A percentile compares a stretch with the other conserved stretches of the same genome.
These are phyloP conservation scores for Rhegmatorhina hoffmannsi DNA, from an alignment of 2,113 vertebrate genomes.

Conservation along the genomic window DNA sequence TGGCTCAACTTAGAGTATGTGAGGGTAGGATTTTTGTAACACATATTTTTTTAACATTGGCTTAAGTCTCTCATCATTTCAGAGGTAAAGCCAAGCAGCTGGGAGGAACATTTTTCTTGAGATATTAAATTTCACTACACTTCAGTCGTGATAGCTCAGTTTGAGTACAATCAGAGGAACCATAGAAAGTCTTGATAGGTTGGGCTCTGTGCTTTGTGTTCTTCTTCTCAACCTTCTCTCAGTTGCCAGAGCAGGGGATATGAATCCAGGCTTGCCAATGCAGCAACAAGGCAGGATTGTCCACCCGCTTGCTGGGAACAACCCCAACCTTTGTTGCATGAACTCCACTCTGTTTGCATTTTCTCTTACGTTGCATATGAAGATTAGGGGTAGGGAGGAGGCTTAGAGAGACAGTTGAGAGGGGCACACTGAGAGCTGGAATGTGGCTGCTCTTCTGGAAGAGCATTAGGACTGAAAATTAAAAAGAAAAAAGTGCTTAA, in stretches of 20 bases:
- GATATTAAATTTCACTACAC: slow-evolving; percentile 39
- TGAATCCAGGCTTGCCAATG: slow-evolving; percentile 43
- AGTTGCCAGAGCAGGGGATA: slow-evolving; percentile 40
- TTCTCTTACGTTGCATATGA: slow-evolving; percentile 51
- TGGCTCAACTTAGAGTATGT: slow-evolving; percentile 49
- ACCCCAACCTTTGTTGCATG: slow-evolving; percentile 51
- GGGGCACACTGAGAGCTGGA: slow-evolving; percentile 87
- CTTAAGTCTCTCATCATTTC: slow-evolving; percentile 57
- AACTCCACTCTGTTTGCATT: slow-evolving; percentile 53
- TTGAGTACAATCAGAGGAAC: slow-evolving; percentile 67
- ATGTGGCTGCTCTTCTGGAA: slow-evolving; percentile 80
- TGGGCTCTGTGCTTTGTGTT: slow-evolving; percentile 73
- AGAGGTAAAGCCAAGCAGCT: slow-evolving; percentile 64
- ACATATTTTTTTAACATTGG: slow-evolving; percentile 37
- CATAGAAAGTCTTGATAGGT: slow-evolving; percentile 56
- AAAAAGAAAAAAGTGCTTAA: slow-evolving; percentile 64
- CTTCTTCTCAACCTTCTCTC: slow-evolving; percentile 71
- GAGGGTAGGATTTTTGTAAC: slow-evolving; percentile 59
- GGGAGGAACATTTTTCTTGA: slow-evolving; percentile 37
- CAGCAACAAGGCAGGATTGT: slow-evolving; percentile 69
- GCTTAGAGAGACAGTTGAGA: slow-evolving; percentile 85
- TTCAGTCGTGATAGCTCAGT: slow-evolving; percentile 48
- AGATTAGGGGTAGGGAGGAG: slow-evolving; percentile 79
- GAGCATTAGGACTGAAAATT: slow-evolving; percentile 85
- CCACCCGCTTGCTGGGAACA: slow-evolving; percentile 49